Conservation (phyloP, 2,797 vertebrate species). For the Microctenopoma stevenorrisi region DNA sequence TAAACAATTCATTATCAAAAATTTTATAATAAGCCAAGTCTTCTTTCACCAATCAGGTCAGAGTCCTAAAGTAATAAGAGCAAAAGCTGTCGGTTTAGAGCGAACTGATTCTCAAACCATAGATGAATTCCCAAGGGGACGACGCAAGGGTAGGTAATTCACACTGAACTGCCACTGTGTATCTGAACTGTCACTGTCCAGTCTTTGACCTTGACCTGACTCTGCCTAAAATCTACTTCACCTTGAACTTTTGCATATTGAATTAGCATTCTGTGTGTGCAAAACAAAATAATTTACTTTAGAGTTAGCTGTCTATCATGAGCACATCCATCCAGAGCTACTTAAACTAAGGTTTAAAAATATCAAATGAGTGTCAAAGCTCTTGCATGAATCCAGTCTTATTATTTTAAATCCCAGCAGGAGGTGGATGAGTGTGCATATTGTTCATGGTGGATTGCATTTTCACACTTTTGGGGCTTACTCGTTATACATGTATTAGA, state of each 20-base stretch:
- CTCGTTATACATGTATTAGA: conserved; percentile 21
- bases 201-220: conserved; percentile 41
- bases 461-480: conserved; percentile 12
- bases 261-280: conserved; percentile 15
- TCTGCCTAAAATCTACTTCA: conserved; percentile 56
- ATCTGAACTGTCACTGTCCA: conserved; percentile 16
- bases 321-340: conserved; percentile 9
- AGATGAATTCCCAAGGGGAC: conserved; percentile 95
- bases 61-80: conserved; percentile 99
- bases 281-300: conserved; percentile 16
- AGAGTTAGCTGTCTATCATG: conserved; percentile 2
- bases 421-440: conserved; percentile 30
- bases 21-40: conserved; percentile 91
- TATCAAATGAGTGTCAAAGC: conserved; percentile 31
- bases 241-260: conserved; percentile 65
- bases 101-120: conserved; percentile 99
- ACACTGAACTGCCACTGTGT: conserved; percentile 63
- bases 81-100: conserved; percentile 98
- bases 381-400: conserved; percentile 38
- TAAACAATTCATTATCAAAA: conserved; percentile 70
- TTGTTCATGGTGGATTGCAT: conserved; percentile 29
- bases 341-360: conserved; percentile 18
- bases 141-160: conserved; percentile 97
- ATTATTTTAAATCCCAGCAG: conserved; percentile 41
- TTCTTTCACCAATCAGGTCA: conserved; percentile 98